Conservation (phyloP, 2,888 invertebrate species). For the Cactoblastis cactorum region DNA sequence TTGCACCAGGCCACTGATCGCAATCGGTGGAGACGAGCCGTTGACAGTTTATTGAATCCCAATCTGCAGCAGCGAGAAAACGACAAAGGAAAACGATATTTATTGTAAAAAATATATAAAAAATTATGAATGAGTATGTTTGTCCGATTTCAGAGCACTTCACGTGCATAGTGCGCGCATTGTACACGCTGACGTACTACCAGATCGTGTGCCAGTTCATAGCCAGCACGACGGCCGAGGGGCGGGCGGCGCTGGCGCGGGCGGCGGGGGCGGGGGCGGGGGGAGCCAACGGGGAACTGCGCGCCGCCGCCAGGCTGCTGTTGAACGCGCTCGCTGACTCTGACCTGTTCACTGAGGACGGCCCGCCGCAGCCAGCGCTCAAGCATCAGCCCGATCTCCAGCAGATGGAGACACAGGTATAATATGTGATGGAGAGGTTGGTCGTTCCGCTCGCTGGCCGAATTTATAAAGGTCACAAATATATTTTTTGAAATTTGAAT, state of each 20-base stretch:
- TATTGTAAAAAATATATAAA: no score
- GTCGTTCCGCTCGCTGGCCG: no score
- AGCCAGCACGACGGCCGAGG: constrained; percentile 82
- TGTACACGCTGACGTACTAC: constrained; percentile 93
- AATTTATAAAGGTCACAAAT: no score
- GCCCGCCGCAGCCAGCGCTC: constrained; percentile 38
- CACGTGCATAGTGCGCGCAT: constrained; percentile 90
- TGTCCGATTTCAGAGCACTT: constrained; percentile 84
- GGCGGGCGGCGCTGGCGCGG: constrained; percentile 74
- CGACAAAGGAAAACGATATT: no score
- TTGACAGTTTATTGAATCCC: no score
- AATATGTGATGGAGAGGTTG: no score
- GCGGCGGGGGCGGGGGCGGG: constrained; percentile 13
- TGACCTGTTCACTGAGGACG: constrained; percentile 82
- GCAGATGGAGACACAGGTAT: constrained; percentile 43
- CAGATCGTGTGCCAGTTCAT: constrained; percentile 91
- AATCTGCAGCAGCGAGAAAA: no score
- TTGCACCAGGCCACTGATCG: no score
- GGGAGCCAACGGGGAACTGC: constrained; percentile 27
- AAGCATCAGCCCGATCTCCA: constrained; percentile 34
- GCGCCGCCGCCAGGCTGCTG: constrained; percentile 45
- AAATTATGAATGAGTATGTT: no score
- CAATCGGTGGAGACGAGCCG: no score
- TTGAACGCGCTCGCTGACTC: constrained; percentile 53
- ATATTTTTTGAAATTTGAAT: no score